Conservation (phyloP, 2,797 vertebrate species). For the Eidolon dupreanum region DNA sequence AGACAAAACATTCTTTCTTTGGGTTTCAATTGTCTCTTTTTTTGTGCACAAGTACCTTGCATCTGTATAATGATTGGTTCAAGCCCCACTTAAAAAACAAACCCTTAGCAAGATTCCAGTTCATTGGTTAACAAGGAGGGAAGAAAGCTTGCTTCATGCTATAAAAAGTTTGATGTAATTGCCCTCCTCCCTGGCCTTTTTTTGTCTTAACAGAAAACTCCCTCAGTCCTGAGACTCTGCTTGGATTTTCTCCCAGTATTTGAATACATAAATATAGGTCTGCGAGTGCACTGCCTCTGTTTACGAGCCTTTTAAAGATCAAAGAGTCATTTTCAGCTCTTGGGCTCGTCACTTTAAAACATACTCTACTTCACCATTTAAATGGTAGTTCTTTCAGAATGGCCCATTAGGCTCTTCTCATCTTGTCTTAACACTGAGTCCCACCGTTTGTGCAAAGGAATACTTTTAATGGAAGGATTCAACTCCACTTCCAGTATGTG, state of each 20-base stretch:
- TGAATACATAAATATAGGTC: constrained; percentile 70
- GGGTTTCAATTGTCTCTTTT: constrained; percentile 22
- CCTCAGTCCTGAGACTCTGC: neutral
- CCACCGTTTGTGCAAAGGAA: neutral
- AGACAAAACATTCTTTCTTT: constrained; percentile 41
- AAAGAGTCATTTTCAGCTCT: constrained; percentile 68
- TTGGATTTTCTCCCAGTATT: constrained; percentile 62
- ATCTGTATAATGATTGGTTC: constrained; percentile 19
- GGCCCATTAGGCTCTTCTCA: neutral
- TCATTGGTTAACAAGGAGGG: constrained; percentile 31
- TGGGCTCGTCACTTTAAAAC: constrained; percentile 66
- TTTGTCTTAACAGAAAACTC: constrained; percentile 50
- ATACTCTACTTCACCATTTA: constrained; percentile 55
- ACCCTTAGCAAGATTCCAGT: neutral
- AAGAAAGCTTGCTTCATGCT: neutral
- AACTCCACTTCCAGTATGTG: neutral
- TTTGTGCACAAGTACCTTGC: constrained; percentile 22
- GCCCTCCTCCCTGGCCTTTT: neutral
- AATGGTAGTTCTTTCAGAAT: constrained; percentile 5
- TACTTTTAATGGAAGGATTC: neutral
- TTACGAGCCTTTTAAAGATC: constrained; percentile 76
- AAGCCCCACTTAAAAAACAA: neutral
- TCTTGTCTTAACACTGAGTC: neutral
- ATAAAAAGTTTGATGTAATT: constrained; percentile 24
- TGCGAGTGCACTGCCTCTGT: constrained; percentile 34